Evolutionary conservation across 2,888 invertebrate species (phyloP).

Genomic region (Serrognathus titanus): DNA sequence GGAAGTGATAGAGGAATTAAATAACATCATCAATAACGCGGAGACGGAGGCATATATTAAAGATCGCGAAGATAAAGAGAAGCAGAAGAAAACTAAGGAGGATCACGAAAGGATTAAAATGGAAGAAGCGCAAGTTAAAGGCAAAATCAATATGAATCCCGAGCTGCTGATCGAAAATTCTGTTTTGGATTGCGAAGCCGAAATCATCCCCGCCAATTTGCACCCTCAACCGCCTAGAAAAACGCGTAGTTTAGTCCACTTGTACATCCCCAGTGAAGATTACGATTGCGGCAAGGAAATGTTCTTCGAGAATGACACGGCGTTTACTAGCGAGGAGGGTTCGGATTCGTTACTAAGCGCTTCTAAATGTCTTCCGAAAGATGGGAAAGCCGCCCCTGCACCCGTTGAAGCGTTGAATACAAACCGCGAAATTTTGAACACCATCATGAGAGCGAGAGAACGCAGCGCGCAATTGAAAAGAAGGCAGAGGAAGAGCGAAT

Average conservation of each 20-base stretch:
- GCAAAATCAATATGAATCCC: conserved; percentile 38
- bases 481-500: conserved; percentile 33
- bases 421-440: conserved; percentile 58
- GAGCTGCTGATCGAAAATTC: conserved; percentile 28
- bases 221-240: conserved; percentile 79
- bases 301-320: conserved; percentile 56
- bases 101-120: conserved; percentile 34
- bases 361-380: conserved; percentile 47
- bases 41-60: conserved; percentile 65
- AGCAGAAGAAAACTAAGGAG: conserved; percentile 14
- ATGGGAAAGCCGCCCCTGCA: conserved; percentile 7
- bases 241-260: conserved; percentile 67
- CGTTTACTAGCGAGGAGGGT: conserved; percentile 63
- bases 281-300: conserved; percentile 53
- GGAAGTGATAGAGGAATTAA: conserved; percentile 80
- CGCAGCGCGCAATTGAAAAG: conserved; percentile 39
- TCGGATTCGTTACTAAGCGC: conserved; percentile 70
- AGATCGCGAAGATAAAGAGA: conserved; percentile 37
- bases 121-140: conserved; percentile 38
- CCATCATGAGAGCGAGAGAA: conserved; percentile 55
- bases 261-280: conserved; percentile 63
- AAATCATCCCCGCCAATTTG: conserved; percentile 74
- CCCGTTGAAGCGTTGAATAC: conserved; percentile 13
- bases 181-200: conserved; percentile 56
- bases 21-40: conserved; percentile 81